Evolutionary conservation across 2,797 vertebrate genomes (phyloP), one percentile per base, ranked within the genome.

Genomic region (Sciaenops ocellatus): DNA sequence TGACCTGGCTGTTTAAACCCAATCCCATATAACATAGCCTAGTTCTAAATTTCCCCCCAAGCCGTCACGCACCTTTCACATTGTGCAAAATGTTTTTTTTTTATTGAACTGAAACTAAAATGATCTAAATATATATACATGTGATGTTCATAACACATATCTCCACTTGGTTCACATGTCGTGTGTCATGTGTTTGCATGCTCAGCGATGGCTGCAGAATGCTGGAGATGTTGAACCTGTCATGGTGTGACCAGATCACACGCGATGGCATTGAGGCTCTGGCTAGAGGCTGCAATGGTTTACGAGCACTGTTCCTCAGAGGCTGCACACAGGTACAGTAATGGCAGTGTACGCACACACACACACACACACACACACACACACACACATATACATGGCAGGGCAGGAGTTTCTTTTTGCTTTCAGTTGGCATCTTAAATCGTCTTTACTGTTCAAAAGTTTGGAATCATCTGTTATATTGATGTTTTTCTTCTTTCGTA

Each of bases 221-320:
- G 95, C 94, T 98, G 94, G 97, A 98, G 94, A 95, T 96, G 91
- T 92, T 98, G 93, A 98, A 97, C 93, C 95, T 98, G 87, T 98
- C 97, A 3, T 98, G 97, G 97, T 98, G 97, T 77, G 97, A 98
- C 90, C 97, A 97, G 94, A 96, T 98, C 94, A 97, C 96, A 0
- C 97, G 97, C 82, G 97, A 98, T 28, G 97, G 97, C 82, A 94
- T 98, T 7, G 97, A 97, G 93, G 96, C 96, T 38, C 93, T 98
- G 87, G 96, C 97, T 69, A 94, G 97, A 85, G 97, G 97, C 67
- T 98, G 97, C 86, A 92, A 80, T 48, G 95, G 96, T 90, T 92
- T 98, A 87, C 96, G 94, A 90, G 96, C 95, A 41, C 94, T 98
- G 75, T 97, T 98, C 87, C 96, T 98, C 89, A 93, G 97, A 95